Conservation (phyloP, 2,113 vertebrate species). For the Microcebus murinus region DNA sequence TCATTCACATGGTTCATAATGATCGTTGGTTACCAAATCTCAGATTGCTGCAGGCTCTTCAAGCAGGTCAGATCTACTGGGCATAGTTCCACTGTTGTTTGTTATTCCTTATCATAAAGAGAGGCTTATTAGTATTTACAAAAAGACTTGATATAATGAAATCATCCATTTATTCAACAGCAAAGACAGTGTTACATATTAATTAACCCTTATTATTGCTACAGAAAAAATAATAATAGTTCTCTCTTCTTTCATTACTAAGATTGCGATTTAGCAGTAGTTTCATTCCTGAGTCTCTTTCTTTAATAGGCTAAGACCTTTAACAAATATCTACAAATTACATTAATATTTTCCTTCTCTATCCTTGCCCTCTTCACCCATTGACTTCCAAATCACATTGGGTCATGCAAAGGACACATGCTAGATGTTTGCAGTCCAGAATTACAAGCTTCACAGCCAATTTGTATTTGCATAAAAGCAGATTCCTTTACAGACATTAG, state of each 20-base stretch:
- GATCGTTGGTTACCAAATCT: not conserved
- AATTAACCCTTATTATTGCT: conserved; percentile 46
- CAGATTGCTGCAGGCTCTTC: not conserved
- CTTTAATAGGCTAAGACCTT: conserved; percentile 41
- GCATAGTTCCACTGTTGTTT: not conserved
- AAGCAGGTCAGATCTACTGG: not conserved
- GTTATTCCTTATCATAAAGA: conserved; percentile 19
- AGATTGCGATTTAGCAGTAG: conserved; percentile 14
- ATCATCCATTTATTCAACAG: conserved; percentile 46
- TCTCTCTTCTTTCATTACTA: not conserved
- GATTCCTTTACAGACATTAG: conserved; percentile 59
- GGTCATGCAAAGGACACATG: conserved; percentile 63
- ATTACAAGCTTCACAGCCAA: conserved; percentile 52
- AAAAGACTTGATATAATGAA: conserved; percentile 16
- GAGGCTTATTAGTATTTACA: not conserved
- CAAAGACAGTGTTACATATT: conserved; percentile 14
- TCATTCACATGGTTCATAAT: not conserved
- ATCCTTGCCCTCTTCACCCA: not conserved
- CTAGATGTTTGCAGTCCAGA: conserved; percentile 55
- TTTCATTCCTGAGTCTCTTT: not conserved
- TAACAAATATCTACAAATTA: conserved; percentile 57
- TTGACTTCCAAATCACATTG: conserved; percentile 14
- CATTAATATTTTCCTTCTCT: conserved; percentile 51
- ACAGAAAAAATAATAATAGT: conserved; percentile 28
- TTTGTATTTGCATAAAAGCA: conserved; percentile 68